Percentiles rank a stretch among this genome's conserved stretches.
These are phyloP conservation scores for Aporophyla nigra DNA, from an alignment of 2,888 invertebrate species.

Conservation along the genomic window DNA sequence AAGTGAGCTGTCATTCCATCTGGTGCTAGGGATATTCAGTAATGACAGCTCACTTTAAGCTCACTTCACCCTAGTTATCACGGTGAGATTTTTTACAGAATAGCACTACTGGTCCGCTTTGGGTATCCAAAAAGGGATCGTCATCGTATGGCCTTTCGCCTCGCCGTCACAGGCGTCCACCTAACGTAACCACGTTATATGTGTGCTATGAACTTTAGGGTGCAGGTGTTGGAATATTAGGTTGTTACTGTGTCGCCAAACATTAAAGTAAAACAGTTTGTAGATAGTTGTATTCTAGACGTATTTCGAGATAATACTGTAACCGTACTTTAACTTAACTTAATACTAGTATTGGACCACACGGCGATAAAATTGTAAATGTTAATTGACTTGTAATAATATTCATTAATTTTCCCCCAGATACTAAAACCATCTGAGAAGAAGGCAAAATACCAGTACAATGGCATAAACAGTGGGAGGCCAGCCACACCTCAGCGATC, in stretches of 20 bases:
- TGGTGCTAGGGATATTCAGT: too few species aligned
- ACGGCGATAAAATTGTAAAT: background rate
- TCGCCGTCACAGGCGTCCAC: too few species aligned
- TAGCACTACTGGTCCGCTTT: too few species aligned
- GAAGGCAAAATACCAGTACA: slow-evolving; percentile 99
- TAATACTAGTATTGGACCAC: background rate
- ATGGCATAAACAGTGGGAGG: slow-evolving; percentile 96
- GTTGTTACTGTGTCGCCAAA: slow-evolving; percentile 5
- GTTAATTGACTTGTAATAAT: background rate
- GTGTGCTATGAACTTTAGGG: too few species aligned
- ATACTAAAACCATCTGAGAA: slow-evolving; percentile 99
- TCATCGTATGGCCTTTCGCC: too few species aligned
- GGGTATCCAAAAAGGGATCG: too few species aligned
- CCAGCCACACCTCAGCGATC: slow-evolving; percentile 96
- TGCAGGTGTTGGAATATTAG: background rate
- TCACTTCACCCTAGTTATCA: too few species aligned
- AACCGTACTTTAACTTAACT: background rate
- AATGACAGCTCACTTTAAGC: too few species aligned
- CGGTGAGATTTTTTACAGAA: too few species aligned
- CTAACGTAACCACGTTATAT: too few species aligned
- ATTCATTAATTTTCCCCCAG: slow-evolving; percentile 87
- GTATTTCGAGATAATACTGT: slow-evolving; percentile 28
- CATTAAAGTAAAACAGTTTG: slow-evolving; percentile 2
- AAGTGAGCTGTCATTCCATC: too few species aligned
- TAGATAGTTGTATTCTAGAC: slow-evolving; percentile 35